Percentiles rank a stretch among this genome's conserved stretches.
phyloP scores from a whole-genome alignment of 2,888 invertebrate genomes.

The Nemapogon koenigi region DNA sequence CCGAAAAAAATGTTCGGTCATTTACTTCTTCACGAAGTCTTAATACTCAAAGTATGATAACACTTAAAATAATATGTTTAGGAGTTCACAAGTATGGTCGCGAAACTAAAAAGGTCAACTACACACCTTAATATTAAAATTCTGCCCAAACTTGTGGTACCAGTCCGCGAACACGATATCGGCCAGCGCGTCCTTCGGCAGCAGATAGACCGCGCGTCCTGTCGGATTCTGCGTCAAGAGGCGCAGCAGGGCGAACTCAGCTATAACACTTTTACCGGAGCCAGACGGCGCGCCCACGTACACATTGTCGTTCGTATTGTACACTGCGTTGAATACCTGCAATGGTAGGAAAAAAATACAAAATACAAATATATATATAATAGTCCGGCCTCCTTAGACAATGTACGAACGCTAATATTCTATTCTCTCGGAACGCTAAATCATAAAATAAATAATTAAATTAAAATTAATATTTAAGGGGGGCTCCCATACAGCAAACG shows the following conservation, averaged over 20 bases:
- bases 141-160: slow-evolving; percentile 85
- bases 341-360: not conserved
- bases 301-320: slow-evolving; percentile 97
- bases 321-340: slow-evolving; percentile 96
- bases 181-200: slow-evolving; percentile 91
- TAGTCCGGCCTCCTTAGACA: not conserved
- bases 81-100: no score
- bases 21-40: no score
- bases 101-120: no score
- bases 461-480: no score
- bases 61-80: no score
- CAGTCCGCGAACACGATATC: slow-evolving; percentile 91
- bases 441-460: not conserved
- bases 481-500: no score
- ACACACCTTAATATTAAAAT: slow-evolving; percentile 74
- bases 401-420: no score
- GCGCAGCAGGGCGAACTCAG: slow-evolving; percentile 93
- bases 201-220: slow-evolving; percentile 92
- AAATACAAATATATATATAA: not conserved
- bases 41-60: no score
- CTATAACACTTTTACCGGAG: slow-evolving; percentile 92
- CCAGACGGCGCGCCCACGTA: slow-evolving; percentile 94
- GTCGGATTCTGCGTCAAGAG: slow-evolving; percentile 76
- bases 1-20: no score
- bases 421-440: no score